A percentile compares a stretch with the other conserved stretches of the same genome.
Evolutionary conservation across 2,113 vertebrate species (phyloP).

Genomic region (Oncorhynchus kisutch): DNA sequence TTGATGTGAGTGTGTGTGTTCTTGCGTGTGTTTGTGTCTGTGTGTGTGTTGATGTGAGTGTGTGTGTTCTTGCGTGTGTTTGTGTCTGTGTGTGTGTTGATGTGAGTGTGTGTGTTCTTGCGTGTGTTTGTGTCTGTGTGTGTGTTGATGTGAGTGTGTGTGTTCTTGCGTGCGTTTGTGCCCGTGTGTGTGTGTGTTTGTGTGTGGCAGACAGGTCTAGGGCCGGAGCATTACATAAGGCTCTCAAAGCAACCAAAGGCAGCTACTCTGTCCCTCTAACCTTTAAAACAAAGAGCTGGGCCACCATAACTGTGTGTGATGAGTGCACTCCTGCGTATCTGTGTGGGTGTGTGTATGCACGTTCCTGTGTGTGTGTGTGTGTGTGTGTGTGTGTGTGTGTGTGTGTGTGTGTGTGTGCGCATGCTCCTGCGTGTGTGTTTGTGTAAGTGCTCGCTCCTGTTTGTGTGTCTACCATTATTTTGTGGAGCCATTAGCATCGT

Average conservation of each 20-base stretch:
- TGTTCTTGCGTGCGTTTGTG: too few relatives aligned
- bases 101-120: too few relatives aligned
- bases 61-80: too few relatives aligned
- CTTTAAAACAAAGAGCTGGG: conserved; percentile 7
- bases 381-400: conserved; percentile 12
- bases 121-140: background rate
- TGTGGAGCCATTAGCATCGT: conserved; percentile 39
- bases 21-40: too few relatives aligned
- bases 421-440: background rate
- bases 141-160: background rate
- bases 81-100: too few relatives aligned
- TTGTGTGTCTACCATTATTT: background rate
- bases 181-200: background rate
- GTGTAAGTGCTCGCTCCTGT: background rate
- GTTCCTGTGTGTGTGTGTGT: background rate
- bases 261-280: background rate
- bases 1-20: too few relatives aligned
- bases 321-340: background rate
- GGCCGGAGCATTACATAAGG: conserved; percentile 13
- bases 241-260: conserved; percentile 19
- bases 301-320: background rate
- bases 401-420: conserved; percentile 10
- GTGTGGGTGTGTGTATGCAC: background rate
- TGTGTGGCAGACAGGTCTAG: background rate
- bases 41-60: too few relatives aligned